Evolutionary conservation across 2,888 invertebrate genomes (phyloP).

Genomic region (Halictus ligatus): DNA sequence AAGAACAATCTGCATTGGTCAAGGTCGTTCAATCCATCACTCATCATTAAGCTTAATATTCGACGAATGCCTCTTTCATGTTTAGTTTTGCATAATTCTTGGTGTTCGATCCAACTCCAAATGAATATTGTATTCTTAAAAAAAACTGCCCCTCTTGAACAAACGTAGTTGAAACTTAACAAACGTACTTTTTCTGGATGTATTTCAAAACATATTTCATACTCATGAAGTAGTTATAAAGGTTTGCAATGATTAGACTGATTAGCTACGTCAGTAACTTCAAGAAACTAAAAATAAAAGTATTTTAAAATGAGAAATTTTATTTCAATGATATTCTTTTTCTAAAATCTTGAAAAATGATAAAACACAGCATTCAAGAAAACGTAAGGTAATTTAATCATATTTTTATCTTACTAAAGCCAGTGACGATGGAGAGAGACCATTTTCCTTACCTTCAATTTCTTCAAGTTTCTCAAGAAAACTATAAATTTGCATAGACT

Average conservation of each 20-base stretch:
- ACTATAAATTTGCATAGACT: background rate
- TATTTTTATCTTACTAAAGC: background rate
- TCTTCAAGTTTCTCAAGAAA: background rate
- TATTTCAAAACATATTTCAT: too few relatives aligned
- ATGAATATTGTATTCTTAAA: too few relatives aligned
- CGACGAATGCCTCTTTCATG: background rate
- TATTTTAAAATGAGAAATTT: too few relatives aligned
- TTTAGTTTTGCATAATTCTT: background rate
- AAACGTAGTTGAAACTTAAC: too few relatives aligned
- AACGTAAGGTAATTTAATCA: background rate
- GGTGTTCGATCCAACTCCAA: background rate
- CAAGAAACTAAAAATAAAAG: too few relatives aligned
- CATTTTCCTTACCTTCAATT: background rate
- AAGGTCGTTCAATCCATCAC: background rate
- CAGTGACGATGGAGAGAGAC: background rate
- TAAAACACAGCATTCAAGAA: background rate
- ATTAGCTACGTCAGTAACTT: too few relatives aligned
- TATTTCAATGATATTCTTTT: background rate
- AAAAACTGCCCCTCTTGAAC: too few relatives aligned
- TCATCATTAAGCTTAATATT: background rate
- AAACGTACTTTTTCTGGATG: too few relatives aligned
- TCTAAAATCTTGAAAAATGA: background rate
- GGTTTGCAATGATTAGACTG: too few relatives aligned
- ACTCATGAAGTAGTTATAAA: too few relatives aligned
- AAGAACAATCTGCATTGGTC: background rate